Percentiles rank a stretch among this genome's conserved stretches.
Conservation (phyloP, 2,797 vertebrate genomes). For the Parauchenoglanis ngamensis region DNA sequence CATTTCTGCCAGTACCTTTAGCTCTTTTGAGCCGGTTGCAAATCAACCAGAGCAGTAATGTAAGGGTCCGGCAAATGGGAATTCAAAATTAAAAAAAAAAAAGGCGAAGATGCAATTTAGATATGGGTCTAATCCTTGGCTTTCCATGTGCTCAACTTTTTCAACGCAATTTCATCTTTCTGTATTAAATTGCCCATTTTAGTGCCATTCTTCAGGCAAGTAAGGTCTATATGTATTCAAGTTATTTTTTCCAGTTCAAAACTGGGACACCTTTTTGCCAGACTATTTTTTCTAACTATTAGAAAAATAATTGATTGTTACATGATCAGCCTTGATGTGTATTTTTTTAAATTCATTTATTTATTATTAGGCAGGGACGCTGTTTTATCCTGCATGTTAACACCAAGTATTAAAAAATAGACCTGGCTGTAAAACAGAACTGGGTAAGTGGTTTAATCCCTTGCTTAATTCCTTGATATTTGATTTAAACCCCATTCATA, state of each 20-base stretch:
- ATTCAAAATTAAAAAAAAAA: neutral
- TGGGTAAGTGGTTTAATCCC: neutral
- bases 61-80: conserved; percentile 8
- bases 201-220: neutral
- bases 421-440: neutral
- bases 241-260: conserved; percentile 19
- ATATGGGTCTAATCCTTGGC: conserved; percentile 3
- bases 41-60: conserved; percentile 22
- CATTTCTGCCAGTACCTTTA: conserved; percentile 18
- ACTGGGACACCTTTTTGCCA: neutral
- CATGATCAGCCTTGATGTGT: neutral
- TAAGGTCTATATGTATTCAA: neutral
- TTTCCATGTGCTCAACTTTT: conserved; percentile 27
- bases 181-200: conserved; percentile 29
- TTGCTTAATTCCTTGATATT: neutral
- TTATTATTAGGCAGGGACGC: neutral
- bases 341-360: neutral
- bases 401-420: neutral
- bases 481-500: neutral
- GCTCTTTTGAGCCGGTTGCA: neutral
- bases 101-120: conserved; percentile 19
- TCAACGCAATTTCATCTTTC: conserved; percentile 34
- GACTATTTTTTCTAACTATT: neutral
- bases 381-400: neutral
- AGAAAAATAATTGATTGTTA: neutral